phyloP scores from a whole-genome alignment of 2,797 vertebrate species.

The Acrocephalus scirpaceus region DNA sequence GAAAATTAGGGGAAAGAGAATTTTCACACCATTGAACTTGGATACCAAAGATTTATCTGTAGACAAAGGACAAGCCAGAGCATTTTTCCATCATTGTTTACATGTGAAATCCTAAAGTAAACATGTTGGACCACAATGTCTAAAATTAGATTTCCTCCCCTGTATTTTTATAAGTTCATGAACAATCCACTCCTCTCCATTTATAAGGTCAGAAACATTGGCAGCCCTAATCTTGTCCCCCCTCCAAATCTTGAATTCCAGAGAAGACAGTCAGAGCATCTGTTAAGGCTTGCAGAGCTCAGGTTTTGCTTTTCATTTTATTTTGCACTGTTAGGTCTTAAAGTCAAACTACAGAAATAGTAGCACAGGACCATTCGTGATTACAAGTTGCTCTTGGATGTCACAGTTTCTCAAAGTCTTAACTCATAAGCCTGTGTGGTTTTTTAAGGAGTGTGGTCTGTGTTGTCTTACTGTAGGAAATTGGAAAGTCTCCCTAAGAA shows the following conservation, averaged over 20 bases:
- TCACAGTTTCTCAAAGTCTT: not conserved
- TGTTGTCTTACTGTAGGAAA: not conserved
- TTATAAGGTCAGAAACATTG: not conserved
- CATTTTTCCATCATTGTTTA: not conserved
- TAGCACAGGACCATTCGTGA: not conserved
- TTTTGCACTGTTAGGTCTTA: not conserved
- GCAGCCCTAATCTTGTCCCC: not conserved
- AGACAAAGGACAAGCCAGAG: not conserved
- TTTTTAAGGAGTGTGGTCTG: not conserved
- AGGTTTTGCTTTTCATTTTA: constrained; percentile 19
- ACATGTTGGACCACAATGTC: not conserved
- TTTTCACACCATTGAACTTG: not conserved
- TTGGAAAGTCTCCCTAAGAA: not conserved
- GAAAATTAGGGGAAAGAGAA: not conserved
- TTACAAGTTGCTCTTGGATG: not conserved
- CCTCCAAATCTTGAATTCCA: constrained; percentile 23
- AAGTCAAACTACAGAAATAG: not conserved
- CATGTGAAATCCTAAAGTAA: not conserved
- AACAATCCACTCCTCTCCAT: not conserved
- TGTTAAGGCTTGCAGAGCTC: not conserved
- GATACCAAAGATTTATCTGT: not conserved
- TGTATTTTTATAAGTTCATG: not conserved
- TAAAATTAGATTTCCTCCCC: constrained; percentile 6
- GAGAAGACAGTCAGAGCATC: not conserved
- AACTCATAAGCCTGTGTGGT: not conserved